Evolutionary conservation across 2,888 invertebrate species (phyloP).

Genomic region (Drosophila longiperda): DNA sequence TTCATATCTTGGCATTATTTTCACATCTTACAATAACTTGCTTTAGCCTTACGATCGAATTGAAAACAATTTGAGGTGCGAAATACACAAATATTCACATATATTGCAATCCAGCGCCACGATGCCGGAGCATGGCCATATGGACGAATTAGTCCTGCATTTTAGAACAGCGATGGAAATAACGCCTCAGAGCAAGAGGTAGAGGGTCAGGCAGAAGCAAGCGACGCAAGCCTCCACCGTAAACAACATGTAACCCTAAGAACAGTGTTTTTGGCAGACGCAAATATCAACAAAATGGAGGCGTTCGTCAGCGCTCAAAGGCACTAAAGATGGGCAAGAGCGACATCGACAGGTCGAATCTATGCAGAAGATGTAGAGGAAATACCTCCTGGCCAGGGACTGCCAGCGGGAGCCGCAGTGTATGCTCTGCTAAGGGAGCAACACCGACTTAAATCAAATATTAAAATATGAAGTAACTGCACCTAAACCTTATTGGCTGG

Average conservation of each 20-base stretch:
- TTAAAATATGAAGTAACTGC: not conserved
- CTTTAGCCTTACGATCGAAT: constrained; percentile 15
- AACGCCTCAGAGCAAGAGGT: not conserved
- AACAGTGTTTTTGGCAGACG: too few species aligned
- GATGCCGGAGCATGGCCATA: not conserved
- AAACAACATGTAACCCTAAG: not conserved
- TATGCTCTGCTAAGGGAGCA: not conserved
- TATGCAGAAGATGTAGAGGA: not conserved
- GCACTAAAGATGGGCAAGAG: not conserved
- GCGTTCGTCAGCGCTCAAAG: not conserved
- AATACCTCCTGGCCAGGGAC: not conserved
- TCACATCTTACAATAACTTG: not conserved
- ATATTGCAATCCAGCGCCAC: not conserved
- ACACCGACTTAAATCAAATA: not conserved
- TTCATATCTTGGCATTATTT: not conserved
- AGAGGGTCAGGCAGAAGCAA: not conserved
- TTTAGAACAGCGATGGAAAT: not conserved
- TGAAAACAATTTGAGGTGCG: constrained; percentile 39
- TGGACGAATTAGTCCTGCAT: not conserved
- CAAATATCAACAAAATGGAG: too few species aligned
- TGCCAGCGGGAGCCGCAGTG: too few species aligned
- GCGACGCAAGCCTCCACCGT: not conserved
- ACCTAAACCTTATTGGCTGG: too few species aligned
- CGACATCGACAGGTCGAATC: not conserved
- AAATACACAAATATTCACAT: constrained; percentile 1